phyloP scores from a whole-genome alignment of 2,797 vertebrate species.

The Enteromius treurensis region DNA sequence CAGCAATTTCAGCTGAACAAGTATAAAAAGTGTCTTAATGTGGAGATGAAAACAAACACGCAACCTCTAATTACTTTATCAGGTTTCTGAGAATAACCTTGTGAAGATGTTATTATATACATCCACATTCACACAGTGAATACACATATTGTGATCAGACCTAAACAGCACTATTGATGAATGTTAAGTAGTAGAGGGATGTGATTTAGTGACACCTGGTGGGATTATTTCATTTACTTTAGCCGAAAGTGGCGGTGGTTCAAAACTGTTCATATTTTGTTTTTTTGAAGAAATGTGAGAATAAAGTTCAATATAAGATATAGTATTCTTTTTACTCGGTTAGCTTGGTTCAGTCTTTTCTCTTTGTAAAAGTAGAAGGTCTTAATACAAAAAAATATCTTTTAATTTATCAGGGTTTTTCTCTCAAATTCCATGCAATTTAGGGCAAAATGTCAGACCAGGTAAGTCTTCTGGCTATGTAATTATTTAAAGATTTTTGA shows the following conservation, averaged over 20 bases:
- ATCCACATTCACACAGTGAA: conserved; percentile 14
- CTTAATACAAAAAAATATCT: background rate
- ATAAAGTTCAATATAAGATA: background rate
- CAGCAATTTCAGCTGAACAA: background rate
- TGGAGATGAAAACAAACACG: conserved; percentile 35
- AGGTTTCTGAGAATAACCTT: conserved; percentile 14
- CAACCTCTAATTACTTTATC: conserved; percentile 39
- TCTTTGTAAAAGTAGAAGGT: background rate
- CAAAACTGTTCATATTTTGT: background rate
- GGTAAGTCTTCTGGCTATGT: background rate
- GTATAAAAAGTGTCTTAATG: conserved; percentile 11
- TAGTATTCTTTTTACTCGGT: background rate
- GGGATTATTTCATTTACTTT: background rate
- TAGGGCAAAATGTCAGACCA: background rate
- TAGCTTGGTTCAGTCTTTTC: background rate
- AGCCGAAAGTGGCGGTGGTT: too few relatives aligned
- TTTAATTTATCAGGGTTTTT: background rate
- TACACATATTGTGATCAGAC: conserved; percentile 30
- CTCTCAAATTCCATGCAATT: background rate
- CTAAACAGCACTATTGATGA: background rate
- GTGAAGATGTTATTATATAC: conserved; percentile 54
- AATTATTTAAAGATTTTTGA: background rate
- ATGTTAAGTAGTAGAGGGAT: background rate
- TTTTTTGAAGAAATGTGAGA: background rate
- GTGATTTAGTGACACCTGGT: background rate